phyloP scores from a whole-genome alignment of 2,113 vertebrate genomes.

The Sarotherodon lohbergeri region DNA sequence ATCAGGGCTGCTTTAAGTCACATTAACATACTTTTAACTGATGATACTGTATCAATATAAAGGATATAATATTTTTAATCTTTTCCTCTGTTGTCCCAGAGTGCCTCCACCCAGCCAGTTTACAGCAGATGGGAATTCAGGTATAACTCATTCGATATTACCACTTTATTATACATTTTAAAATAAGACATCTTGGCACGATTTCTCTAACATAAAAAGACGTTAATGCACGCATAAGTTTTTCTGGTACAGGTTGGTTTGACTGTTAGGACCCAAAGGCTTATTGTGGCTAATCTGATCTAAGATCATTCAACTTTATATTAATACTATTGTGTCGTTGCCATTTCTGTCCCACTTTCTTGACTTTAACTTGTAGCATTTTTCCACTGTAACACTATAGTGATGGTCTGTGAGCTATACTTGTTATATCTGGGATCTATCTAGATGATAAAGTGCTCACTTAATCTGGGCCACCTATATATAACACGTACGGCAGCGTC shows the following conservation, averaged over 20 bases:
- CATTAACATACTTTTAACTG: not conserved
- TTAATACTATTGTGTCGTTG: not conserved
- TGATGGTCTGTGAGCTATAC: not conserved
- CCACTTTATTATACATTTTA: not conserved
- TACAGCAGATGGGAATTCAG: conserved; percentile 33
- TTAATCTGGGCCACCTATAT: too few relatives aligned
- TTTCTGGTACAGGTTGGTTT: not conserved
- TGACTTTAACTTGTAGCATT: not conserved
- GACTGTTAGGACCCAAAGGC: not conserved
- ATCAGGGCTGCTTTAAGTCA: not conserved
- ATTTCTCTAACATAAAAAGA: not conserved
- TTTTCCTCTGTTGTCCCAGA: conserved; percentile 34
- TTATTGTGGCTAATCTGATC: not conserved
- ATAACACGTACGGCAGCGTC: too few relatives aligned
- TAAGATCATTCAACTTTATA: not conserved
- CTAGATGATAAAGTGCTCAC: too few relatives aligned
- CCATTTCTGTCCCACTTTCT: not conserved
- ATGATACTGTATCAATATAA: not conserved
- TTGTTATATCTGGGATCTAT: too few relatives aligned
- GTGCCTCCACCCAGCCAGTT: conserved; percentile 61
- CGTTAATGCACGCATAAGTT: not conserved
- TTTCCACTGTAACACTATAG: not conserved
- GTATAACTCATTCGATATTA: conserved; percentile 2
- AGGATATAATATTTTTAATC: not conserved
- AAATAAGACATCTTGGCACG: not conserved